A percentile compares a stretch with the other conserved stretches of the same genome.
Evolutionary conservation across 2,113 vertebrate genomes (phyloP).

Genomic region (Notechis scutatus): DNA sequence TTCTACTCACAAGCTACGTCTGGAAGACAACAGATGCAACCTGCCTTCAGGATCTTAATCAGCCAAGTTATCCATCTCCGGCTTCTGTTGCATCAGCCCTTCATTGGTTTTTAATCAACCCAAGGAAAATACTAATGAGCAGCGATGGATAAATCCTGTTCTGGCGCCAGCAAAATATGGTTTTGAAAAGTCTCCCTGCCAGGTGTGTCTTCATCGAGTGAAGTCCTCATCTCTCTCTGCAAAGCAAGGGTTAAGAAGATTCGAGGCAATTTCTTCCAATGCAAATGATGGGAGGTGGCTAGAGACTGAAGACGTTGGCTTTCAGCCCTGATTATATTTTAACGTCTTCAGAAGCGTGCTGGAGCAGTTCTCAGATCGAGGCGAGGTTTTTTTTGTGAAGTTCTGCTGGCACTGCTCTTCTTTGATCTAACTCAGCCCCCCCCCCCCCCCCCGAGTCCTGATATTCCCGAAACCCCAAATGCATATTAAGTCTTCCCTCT

Average conservation of each 20-base stretch:
- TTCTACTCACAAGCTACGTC: not conserved
- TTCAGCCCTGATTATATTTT: not conserved
- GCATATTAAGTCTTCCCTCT: not conserved
- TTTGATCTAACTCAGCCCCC: not conserved
- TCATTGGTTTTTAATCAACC: not conserved
- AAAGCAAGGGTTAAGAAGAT: not conserved
- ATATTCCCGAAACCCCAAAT: not conserved
- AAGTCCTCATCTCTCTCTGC: not conserved
- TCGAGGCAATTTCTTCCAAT: not conserved
- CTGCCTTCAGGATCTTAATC: not conserved
- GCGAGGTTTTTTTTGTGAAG: not conserved
- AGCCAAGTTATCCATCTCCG: not conserved
- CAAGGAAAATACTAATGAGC: not conserved
- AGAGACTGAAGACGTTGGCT: not conserved
- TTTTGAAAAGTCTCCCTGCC: not conserved
- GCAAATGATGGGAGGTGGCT: not conserved
- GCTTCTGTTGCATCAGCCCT: not conserved
- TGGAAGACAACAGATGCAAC: not conserved
- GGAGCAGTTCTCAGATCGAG: slow-evolving; percentile 12
- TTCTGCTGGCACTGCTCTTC: not conserved
- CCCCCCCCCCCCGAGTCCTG: not conserved
- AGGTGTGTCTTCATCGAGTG: not conserved
- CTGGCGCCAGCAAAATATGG: not conserved
- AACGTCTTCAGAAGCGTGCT: not conserved
- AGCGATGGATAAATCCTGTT: not conserved